Percentiles rank a stretch among this genome's conserved stretches.
These are phyloP conservation scores for Synergus gifuensis DNA, from an alignment of 2,888 invertebrate species.

Conservation along the genomic window DNA sequence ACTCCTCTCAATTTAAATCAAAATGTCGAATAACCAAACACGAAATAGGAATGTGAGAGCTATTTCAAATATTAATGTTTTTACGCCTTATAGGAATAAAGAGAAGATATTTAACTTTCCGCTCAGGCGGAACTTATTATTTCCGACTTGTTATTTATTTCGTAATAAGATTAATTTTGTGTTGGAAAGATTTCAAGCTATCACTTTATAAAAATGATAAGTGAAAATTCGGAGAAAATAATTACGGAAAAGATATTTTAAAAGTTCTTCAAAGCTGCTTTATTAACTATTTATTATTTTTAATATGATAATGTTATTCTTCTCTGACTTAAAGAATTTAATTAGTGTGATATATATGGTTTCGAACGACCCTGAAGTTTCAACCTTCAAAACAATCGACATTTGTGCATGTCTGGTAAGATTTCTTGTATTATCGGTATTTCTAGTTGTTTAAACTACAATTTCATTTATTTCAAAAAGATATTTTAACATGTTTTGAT, in stretches of 20 bases:
- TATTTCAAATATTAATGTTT: not conserved
- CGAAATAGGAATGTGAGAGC: not conserved
- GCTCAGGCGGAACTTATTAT: not conserved
- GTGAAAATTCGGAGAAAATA: too few relatives aligned
- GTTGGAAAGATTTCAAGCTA: not conserved
- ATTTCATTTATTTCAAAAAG: not conserved
- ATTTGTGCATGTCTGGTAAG: not conserved
- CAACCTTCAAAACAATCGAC: not conserved
- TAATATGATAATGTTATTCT: not conserved
- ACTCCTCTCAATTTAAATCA: not conserved
- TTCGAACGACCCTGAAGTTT: not conserved
- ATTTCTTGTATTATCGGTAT: not conserved
- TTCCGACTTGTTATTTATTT: slow-evolving; percentile 5
- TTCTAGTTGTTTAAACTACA: not conserved
- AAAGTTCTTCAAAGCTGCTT: not conserved
- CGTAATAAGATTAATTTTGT: not conserved
- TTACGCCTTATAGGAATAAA: not conserved
- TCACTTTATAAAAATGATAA: too few relatives aligned
- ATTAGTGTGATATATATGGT: not conserved
- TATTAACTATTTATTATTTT: not conserved
- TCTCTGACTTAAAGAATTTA: not conserved
- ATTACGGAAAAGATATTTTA: not conserved
- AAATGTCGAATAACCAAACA: not conserved
- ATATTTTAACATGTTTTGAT: too few relatives aligned
- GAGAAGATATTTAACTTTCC: slow-evolving; percentile 8